Evolutionary conservation across 2,797 vertebrate genomes (phyloP).

Genomic region (Enteromius radiatus): DNA sequence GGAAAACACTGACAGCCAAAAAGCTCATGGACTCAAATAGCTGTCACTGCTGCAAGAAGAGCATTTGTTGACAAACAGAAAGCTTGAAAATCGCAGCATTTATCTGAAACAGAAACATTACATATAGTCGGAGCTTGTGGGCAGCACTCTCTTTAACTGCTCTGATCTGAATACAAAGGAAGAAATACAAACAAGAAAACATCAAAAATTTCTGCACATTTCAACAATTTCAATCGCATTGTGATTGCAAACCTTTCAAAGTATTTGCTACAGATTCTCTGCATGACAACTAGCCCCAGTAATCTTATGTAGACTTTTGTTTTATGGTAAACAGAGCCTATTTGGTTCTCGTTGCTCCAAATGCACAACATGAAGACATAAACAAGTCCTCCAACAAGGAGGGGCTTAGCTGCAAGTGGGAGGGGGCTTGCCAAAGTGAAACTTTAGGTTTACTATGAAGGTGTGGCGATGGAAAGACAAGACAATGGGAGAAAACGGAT

Average conservation of each 20-base stretch:
- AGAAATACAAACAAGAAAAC: not conserved
- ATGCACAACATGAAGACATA: not conserved
- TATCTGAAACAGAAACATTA: constrained; percentile 7
- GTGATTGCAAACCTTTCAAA: not conserved
- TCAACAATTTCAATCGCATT: not conserved
- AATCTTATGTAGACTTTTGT: not conserved
- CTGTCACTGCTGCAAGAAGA: constrained; percentile 2
- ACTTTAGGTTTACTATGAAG: not conserved
- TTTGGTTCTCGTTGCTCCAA: not conserved
- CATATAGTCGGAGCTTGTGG: not conserved
- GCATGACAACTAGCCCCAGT: not conserved
- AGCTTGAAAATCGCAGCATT: not conserved
- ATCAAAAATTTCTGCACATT: not conserved
- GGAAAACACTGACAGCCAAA: not conserved
- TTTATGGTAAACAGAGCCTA: not conserved
- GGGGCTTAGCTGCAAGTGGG: not conserved
- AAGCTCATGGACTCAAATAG: not conserved
- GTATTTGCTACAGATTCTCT: not conserved
- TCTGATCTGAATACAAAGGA: not conserved
- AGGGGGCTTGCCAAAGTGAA: not conserved
- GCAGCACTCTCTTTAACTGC: not conserved
- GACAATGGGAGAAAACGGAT: too few relatives aligned
- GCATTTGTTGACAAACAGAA: not conserved
- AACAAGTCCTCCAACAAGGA: not conserved
- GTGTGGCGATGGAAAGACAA: too few relatives aligned